These are phyloP conservation scores for Petrocephalus sullivani DNA, from an alignment of 2,797 vertebrate species.

Conservation along the genomic window DNA sequence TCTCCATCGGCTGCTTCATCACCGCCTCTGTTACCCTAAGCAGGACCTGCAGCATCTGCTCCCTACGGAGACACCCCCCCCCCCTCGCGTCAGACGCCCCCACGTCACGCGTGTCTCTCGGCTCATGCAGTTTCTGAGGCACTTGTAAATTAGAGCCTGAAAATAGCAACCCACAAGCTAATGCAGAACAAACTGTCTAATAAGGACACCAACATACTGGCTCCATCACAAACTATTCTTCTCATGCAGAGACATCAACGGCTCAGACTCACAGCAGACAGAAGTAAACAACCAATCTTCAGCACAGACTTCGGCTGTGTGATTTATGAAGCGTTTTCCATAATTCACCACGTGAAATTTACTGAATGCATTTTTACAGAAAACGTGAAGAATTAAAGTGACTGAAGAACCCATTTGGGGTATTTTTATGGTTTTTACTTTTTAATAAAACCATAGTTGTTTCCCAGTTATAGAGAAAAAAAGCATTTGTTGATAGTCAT, in stretches of 20 bases:
- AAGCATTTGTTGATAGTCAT: not conserved
- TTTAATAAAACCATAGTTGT: not conserved
- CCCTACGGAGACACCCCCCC: conserved; percentile 60
- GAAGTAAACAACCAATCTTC: not conserved
- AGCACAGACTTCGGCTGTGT: not conserved
- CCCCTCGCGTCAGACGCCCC: not conserved
- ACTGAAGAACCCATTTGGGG: not conserved
- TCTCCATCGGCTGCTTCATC: conserved; percentile 90
- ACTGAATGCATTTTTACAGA: not conserved
- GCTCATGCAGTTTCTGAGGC: not conserved
- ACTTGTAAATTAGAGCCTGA: not conserved
- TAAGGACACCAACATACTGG: not conserved
- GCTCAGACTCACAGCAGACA: not conserved
- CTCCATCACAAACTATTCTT: not conserved
- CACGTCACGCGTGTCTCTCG: not conserved
- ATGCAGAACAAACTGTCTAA: not conserved
- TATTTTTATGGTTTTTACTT: not conserved
- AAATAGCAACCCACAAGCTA: not conserved
- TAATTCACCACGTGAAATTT: not conserved
- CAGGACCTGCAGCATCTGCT: conserved; percentile 92
- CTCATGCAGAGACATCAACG: not conserved
- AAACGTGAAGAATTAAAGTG: not conserved
- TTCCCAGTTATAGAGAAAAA: not conserved
- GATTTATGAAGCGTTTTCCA: not conserved
- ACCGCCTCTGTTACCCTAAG: conserved; percentile 93